These are phyloP conservation scores for Penaeus indicus DNA, from an alignment of 1,140 invertebrate species.

Conservation along the genomic window DNA sequence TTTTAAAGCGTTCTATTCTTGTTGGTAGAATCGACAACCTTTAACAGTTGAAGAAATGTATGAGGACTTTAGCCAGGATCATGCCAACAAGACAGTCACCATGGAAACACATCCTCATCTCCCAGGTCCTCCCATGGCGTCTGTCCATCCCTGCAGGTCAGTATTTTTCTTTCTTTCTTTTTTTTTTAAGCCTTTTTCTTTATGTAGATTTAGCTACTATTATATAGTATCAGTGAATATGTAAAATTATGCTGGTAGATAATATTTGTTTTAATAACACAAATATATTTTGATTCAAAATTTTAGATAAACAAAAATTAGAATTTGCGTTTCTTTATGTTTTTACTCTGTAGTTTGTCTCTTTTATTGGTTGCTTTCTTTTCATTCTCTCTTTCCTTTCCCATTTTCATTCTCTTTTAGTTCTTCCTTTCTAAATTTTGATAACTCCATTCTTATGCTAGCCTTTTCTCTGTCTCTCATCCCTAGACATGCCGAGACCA, in stretches of 20 bases:
- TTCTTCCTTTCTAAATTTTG: too few species aligned
- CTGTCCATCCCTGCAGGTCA: conserved; percentile 95
- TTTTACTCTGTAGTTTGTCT: not conserved
- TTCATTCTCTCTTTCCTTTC: too few species aligned
- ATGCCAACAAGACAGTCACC: conserved; percentile 99
- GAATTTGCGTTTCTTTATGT: not conserved
- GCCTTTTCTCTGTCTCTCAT: not conserved
- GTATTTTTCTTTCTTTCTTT: conserved; percentile 38
- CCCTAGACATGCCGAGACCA: conserved; percentile 96
- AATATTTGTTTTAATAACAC: too few species aligned
- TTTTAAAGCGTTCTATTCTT: conserved; percentile 39
- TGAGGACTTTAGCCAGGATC: conserved; percentile 99
- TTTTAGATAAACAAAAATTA: too few species aligned
- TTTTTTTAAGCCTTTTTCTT: not conserved
- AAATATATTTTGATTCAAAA: too few species aligned
- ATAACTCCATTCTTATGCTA: not conserved
- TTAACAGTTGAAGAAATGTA: conserved; percentile 97
- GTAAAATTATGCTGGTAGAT: too few species aligned
- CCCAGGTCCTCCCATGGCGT: conserved; percentile 90
- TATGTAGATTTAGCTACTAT: not conserved
- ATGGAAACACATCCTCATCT: conserved; percentile 98
- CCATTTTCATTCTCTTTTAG: too few species aligned
- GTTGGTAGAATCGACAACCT: conserved; percentile 85
- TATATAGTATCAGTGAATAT: not conserved
- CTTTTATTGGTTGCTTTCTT: not conserved